Percentiles rank a stretch among this genome's conserved stretches.
Conservation (phyloP, 2,797 vertebrate species). For the Betta splendens region DNA sequence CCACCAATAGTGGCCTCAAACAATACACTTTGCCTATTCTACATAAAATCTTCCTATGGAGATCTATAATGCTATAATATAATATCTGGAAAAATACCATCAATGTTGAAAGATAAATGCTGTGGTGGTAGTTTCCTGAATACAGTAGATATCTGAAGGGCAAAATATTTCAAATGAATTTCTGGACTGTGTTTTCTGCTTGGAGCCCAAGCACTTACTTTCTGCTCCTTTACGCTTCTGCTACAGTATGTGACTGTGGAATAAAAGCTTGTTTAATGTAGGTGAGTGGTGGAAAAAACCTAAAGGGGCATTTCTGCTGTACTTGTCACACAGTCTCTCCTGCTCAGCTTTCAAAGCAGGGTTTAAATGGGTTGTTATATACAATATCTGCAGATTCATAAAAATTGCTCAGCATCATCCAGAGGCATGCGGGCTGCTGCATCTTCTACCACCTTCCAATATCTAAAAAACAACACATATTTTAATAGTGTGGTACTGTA, state of each 20-base stretch:
- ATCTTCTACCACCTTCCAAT: conserved; percentile 25
- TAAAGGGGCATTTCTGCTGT: conserved; percentile 31
- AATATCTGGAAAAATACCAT: no score
- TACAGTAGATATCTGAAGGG: no score
- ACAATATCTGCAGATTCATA: conserved; percentile 52
- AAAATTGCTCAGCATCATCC: conserved; percentile 28
- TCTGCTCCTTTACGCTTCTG: conserved; percentile 14
- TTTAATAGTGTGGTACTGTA: background rate
- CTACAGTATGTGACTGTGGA: conserved; percentile 54
- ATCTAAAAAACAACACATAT: background rate
- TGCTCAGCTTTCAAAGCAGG: conserved; percentile 40
- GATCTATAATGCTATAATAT: no score
- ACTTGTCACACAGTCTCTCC: conserved; percentile 10
- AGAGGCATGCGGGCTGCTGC: conserved; percentile 27
- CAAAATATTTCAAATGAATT: no score
- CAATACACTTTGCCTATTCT: no score
- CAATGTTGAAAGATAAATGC: no score
- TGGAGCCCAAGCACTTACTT: conserved; percentile 12
- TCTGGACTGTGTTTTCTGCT: no score
- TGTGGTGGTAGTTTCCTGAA: no score
- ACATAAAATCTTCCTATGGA: no score
- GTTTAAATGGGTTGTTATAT: conserved; percentile 40
- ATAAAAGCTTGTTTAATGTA: conserved; percentile 58
- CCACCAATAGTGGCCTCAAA: no score
- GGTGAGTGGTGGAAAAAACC: conserved; percentile 47